A percentile compares a stretch with the other conserved stretches of the same genome.
Evolutionary conservation across 64 coral and sea anemone species (phyloP).

Genomic region (Catalaphyllia jardinei): DNA sequence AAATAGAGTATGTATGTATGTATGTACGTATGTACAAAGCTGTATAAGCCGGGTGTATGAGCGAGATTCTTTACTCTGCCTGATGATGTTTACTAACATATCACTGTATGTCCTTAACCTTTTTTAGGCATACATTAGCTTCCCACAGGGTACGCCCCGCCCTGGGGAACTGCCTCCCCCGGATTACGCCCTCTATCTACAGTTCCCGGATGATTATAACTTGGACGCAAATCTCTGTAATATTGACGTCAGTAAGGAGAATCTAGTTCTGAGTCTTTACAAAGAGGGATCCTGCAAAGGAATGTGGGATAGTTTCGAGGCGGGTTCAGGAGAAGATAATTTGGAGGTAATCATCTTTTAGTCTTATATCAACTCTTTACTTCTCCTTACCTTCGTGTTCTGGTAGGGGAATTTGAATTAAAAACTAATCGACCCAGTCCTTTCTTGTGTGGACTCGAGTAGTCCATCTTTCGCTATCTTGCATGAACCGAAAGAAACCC

Average conservation of each 20-base stretch:
- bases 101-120: not conserved
- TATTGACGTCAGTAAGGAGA: conserved; percentile 77
- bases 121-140: conserved; percentile 85
- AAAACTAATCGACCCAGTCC: too few species aligned
- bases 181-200: conserved; percentile 85
- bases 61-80: too few species aligned
- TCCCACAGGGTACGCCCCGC: conserved; percentile 49
- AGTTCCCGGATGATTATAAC: conserved; percentile 69
- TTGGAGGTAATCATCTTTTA: conserved; percentile 58
- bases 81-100: not conserved
- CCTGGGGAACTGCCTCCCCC: conserved; percentile 43
- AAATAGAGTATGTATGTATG: too few species aligned
- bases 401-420: too few species aligned
- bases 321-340: conserved; percentile 72
- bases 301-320: conserved; percentile 83
- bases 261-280: conserved; percentile 63
- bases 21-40: too few species aligned
- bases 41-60: too few species aligned
- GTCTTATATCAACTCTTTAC: not conserved
- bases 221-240: conserved; percentile 75
- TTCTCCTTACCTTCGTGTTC: too few species aligned
- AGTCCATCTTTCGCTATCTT: too few species aligned
- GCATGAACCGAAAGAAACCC: too few species aligned
- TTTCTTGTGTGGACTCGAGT: too few species aligned
- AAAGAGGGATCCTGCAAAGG: conserved; percentile 74